phyloP scores from a whole-genome alignment of 2,888 invertebrate species.

The Callosobruchus maculatus region DNA sequence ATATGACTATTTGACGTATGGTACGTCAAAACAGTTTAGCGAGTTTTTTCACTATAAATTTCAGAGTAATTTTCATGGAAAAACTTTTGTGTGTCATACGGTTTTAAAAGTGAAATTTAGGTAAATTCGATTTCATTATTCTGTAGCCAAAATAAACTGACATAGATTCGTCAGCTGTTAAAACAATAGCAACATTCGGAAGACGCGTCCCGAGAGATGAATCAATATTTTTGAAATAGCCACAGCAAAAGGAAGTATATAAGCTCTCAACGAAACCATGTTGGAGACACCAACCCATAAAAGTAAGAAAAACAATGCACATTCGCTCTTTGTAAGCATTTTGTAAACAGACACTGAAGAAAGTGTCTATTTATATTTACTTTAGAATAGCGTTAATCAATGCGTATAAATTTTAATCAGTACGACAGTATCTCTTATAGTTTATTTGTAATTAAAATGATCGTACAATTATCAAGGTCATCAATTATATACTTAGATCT shows the following conservation, averaged over 20 bases:
- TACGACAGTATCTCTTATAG: background rate
- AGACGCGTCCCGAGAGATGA: background rate
- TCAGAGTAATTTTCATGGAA: too few species aligned
- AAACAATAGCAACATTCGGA: background rate
- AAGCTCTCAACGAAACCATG: background rate
- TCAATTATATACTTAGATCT: background rate
- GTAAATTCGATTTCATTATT: too few species aligned
- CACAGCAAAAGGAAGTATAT: background rate
- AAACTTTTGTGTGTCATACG: too few species aligned
- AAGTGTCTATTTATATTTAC: background rate
- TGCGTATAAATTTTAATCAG: background rate
- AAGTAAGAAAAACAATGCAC: background rate
- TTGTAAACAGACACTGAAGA: background rate
- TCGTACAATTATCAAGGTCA: background rate
- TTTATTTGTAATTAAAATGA: background rate
- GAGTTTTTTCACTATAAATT: too few species aligned
- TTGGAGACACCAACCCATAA: background rate
- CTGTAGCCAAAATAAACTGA: background rate
- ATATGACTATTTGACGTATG: too few species aligned
- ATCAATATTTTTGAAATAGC: background rate
- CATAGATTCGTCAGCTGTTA: background rate
- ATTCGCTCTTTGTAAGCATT: background rate
- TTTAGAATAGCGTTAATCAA: background rate
- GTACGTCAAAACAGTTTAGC: too few species aligned
- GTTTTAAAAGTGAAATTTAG: too few species aligned